Evolutionary conservation across 1,140 invertebrate species (phyloP).

Genomic region (Paramacrobiotus metropolitanus): DNA sequence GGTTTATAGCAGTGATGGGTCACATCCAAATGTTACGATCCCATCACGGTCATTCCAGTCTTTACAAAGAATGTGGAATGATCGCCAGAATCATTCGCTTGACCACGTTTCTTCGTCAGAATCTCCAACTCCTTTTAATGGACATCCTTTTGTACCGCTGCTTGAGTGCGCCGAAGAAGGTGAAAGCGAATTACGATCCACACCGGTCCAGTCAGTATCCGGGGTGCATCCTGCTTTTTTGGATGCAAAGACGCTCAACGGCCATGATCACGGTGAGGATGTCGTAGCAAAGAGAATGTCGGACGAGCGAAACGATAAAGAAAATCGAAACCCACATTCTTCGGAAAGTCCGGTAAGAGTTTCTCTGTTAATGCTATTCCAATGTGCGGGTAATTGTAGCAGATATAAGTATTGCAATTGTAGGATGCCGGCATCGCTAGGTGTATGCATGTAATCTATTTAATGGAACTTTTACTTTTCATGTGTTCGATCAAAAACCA

Average conservation of each 20-base stretch:
- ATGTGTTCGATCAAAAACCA: background rate
- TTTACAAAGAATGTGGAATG: background rate
- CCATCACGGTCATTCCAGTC: background rate
- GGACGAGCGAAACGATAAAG: background rate
- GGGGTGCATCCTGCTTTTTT: background rate
- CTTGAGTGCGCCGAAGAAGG: background rate
- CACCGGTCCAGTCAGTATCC: too few relatives aligned
- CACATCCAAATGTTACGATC: too few relatives aligned
- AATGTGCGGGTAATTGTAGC: too few relatives aligned
- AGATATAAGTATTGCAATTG: too few relatives aligned
- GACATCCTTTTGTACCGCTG: background rate
- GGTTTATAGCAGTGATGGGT: too few relatives aligned
- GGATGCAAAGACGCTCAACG: background rate
- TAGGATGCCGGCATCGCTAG: background rate
- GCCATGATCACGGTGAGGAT: background rate
- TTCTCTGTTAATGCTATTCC: background rate
- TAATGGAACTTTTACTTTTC: background rate
- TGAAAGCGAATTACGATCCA: too few relatives aligned
- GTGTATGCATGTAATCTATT: background rate
- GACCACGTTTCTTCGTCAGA: background rate
- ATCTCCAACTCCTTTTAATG: background rate
- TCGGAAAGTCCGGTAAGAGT: background rate
- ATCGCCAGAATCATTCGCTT: background rate
- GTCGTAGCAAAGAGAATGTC: background rate
- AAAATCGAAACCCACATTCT: background rate